Evolutionary conservation across 2,113 vertebrate species (phyloP).

Genomic region (Ameiurus melas): DNA sequence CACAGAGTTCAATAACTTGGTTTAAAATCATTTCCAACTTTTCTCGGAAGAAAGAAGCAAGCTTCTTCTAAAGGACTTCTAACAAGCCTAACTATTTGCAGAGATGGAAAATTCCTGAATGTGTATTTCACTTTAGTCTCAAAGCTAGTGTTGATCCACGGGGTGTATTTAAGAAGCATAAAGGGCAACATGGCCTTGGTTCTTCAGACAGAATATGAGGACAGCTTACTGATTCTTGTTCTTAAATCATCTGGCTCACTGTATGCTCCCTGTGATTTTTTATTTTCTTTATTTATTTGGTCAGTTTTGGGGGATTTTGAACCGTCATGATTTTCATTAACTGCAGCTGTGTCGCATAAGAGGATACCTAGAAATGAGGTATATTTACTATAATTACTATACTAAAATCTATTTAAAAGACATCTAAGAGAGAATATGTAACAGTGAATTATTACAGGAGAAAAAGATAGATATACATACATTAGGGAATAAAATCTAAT

Average conservation of each 20-base stretch:
- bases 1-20: neutral
- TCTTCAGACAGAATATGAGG: neutral
- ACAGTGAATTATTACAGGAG: neutral
- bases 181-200: constrained; percentile 2
- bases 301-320: neutral
- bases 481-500: neutral
- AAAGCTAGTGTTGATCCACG: neutral
- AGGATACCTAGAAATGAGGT: neutral
- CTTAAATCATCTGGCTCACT: neutral
- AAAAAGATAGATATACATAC: neutral
- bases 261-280: neutral
- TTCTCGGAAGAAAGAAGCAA: neutral
- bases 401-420: neutral
- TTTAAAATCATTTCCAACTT: neutral
- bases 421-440: neutral
- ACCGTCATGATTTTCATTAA: neutral
- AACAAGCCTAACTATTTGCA: constrained; percentile 41
- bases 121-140: constrained; percentile 2
- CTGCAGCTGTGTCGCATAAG: neutral
- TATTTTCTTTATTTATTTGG: too few species aligned
- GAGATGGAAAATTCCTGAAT: constrained; percentile 55
- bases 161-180: neutral
- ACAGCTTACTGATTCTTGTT: neutral
- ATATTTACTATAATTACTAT: neutral
- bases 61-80: neutral